Base-by-base conservation (phyloP, 2,797 vertebrate species). In the Rhabdophis nuchalis region DNA sequence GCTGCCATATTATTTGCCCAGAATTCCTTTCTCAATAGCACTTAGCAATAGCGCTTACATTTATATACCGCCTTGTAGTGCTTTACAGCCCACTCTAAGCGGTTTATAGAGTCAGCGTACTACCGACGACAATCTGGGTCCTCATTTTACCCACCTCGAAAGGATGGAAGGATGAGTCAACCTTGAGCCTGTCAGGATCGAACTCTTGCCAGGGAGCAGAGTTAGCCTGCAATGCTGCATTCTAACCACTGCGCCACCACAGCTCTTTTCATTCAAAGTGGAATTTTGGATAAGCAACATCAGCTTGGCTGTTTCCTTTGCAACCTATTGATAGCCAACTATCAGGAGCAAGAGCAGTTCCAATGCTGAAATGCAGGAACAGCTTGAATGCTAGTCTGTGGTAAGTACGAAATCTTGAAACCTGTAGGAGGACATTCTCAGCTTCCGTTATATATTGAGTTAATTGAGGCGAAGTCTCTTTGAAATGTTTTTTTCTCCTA, bases 241-340 rank as follows among this genome's bases (percentile, higher is more conserved):
- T 72, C 2, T 72, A 72, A 72, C 64, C 2, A 18, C 7, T 72
- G n/a, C 1, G 0, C 32, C 16, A 72, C 68, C 2, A 20, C 0
- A 2, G 32, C 32, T 72, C 16, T 72, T 72, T 72, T 72, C 68
- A 18, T 50, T 41, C 57, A 36, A 56, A 46, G 6, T 4, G 54
- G 29, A 85, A n/a, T 85, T 41, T 8, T 41, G 54, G 16, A 58
- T n/a, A 90, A 58, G 27, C 68, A 58, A 85, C 41, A 58, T 8
- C 14, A 11, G 23, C 53, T 36, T 61, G 57, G 7, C 36, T 18
- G 1, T 29, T 18, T 64, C 18, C 46, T 52, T 64, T 64, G 86
- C 41, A 29, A 64, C 36, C 12, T 41, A 82, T 57, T 58, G 36
- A 18, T 5, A 56, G 54, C 16, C 25, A 46, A 9, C 29, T 58